phyloP scores from a whole-genome alignment of 2,888 invertebrate genomes.

The Acanthococcus lagerstroemiae region DNA sequence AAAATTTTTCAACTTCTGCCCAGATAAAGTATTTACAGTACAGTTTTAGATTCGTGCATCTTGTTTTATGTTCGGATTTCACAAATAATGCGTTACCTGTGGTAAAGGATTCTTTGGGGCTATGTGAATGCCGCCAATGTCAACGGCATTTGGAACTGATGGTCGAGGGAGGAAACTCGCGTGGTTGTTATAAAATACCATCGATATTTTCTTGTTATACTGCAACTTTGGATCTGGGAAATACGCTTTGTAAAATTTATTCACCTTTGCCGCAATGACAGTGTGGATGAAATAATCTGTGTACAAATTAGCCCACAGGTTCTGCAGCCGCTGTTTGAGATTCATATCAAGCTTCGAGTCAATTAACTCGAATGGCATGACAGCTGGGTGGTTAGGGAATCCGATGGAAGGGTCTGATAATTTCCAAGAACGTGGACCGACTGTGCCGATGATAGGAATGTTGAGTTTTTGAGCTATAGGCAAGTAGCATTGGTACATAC shows the following conservation, averaged over 20 bases:
- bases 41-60: too few relatives aligned
- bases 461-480: constrained; percentile 1
- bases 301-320: neutral
- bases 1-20: too few relatives aligned
- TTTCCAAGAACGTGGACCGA: neutral
- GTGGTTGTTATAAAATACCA: constrained; percentile 14
- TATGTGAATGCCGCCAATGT: constrained; percentile 14
- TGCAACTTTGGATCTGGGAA: neutral
- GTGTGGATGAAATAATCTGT: neutral
- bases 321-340: neutral
- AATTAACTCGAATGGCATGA: neutral
- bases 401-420: neutral
- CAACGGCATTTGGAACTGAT: constrained; percentile 1
- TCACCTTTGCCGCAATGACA: neutral
- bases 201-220: neutral
- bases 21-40: too few relatives aligned
- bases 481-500: constrained; percentile 3
- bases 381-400: neutral
- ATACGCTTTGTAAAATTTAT: neutral
- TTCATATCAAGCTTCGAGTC: too few relatives aligned
- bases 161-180: constrained; percentile 4
- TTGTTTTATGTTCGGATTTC: too few relatives aligned
- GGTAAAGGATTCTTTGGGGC: constrained; percentile 6
- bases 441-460: constrained; percentile 1
- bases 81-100: too few relatives aligned